These are phyloP conservation scores for Apamea sordens DNA, from an alignment of 2,888 invertebrate genomes.

Conservation along the genomic window DNA sequence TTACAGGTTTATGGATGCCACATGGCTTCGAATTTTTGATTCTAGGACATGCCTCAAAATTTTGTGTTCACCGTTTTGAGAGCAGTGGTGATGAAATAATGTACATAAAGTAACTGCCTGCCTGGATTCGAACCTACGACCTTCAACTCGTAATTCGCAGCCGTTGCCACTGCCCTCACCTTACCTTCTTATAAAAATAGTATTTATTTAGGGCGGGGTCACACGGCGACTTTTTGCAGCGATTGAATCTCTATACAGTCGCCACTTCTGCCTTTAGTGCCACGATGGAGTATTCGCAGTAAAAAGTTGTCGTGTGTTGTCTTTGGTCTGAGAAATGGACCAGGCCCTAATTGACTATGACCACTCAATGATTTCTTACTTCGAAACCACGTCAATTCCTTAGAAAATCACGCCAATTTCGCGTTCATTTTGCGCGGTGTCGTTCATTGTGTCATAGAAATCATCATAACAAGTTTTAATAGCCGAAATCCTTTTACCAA, in stretches of 20 bases:
- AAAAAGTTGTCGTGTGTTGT: not conserved
- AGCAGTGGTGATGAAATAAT: not conserved
- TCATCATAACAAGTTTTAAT: not conserved
- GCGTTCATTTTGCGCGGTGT: too few relatives aligned
- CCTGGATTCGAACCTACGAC: not conserved
- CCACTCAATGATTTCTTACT: too few relatives aligned
- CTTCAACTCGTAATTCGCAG: not conserved
- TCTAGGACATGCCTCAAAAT: not conserved
- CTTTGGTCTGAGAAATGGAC: not conserved
- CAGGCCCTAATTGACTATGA: not conserved
- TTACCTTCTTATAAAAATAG: not conserved
- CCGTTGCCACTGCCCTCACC: not conserved
- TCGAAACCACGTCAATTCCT: too few relatives aligned
- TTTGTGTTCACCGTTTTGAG: not conserved
- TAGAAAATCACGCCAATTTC: too few relatives aligned
- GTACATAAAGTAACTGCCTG: not conserved
- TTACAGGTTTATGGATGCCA: not conserved
- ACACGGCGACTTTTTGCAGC: not conserved
- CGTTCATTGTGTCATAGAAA: too few relatives aligned
- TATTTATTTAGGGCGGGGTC: not conserved
- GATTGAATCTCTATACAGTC: not conserved
- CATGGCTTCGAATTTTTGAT: not conserved
- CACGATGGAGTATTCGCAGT: not conserved
- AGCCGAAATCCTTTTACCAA: too few relatives aligned
- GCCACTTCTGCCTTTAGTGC: not conserved